Evolutionary conservation across 1,140 invertebrate genomes (phyloP), one percentile per base, ranked within the genome.

Genomic region (Homarus americanus): DNA sequence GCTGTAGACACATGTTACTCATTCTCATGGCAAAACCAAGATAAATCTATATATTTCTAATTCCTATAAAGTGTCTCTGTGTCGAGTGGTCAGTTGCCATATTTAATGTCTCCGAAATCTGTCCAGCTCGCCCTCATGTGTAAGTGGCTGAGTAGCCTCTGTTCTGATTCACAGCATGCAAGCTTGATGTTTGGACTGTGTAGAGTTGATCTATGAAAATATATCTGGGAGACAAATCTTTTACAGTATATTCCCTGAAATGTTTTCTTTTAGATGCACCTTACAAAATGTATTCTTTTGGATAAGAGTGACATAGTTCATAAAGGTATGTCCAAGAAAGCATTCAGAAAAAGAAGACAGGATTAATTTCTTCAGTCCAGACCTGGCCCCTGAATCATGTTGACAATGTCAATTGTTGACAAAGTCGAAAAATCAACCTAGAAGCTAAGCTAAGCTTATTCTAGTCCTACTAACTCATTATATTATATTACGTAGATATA

Each of bases 381-480:
- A 79, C 75, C 58, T 41, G 24, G 44, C 85, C 85, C 15, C 34
- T 78, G 53, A 49, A 78, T 38, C 15, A 87, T 63, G 75, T 63
- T 87, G 85, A 63, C 53, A 78, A 20, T 78, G n/a, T 87, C 28
- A 84, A 38, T 44, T 84, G n/a, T 82, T 82, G 38, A 44, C 44
- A 82, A 80, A 49, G 75, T 66, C 44, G 24, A 34, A 82, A 75
- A 89, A 89, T 88, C 44, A 83, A 82, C 53, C 87, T 89, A 89
- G 78, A 86, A 86, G 75, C 78, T 87, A 73, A 82, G 87, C 87
- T 89, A 89, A 73, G 87, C 87, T 82, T 89, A 82, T 83, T 89
- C 87, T 89, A 89, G 87, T 82, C 79, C 40, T 89, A 89, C 69
- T 89, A 89, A 80, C 87, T 89, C 80, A 89, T 89, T 89, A 89